Percentiles rank a stretch among this genome's conserved stretches.
phyloP scores from a whole-genome alignment of 2,797 vertebrate genomes.

The Eptatretus atami region DNA sequence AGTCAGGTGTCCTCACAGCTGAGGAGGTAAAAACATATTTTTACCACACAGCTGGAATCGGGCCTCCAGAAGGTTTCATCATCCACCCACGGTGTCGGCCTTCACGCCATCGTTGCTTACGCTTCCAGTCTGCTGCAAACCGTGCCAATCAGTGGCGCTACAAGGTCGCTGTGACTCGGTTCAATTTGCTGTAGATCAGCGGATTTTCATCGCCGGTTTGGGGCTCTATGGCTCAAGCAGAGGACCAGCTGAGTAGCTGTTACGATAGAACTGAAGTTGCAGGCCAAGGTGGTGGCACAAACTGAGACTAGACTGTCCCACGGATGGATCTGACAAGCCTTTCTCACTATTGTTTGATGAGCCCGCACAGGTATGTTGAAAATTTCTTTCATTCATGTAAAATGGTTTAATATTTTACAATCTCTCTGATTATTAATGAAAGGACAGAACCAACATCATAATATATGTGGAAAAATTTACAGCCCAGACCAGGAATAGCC shows the following conservation, averaged over 20 bases:
- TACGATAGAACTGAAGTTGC: slow-evolving; percentile 76
- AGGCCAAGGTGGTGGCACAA: slow-evolving; percentile 55
- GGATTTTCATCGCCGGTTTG: slow-evolving; percentile 74
- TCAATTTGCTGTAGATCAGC: slow-evolving; percentile 76
- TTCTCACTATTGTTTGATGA: no score
- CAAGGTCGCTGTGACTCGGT: slow-evolving; percentile 82
- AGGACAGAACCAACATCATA: no score
- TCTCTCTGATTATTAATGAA: no score
- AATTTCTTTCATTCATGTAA: no score
- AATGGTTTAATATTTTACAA: no score
- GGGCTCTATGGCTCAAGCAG: slow-evolving; percentile 85
- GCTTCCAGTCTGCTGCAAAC: slow-evolving; percentile 87
- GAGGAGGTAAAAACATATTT: slow-evolving; percentile 94
- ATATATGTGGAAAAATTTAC: no score
- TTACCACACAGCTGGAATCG: slow-evolving; percentile 86
- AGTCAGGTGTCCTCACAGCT: slow-evolving; percentile 66
- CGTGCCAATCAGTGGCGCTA: slow-evolving; percentile 95
- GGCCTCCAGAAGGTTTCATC: slow-evolving; percentile 56
- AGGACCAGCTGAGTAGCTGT: slow-evolving; percentile 76
- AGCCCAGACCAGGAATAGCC: no score
- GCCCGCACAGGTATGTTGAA: no score
- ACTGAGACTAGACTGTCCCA: slow-evolving; percentile 51
- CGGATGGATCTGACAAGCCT: no score
- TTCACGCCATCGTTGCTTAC: slow-evolving; percentile 71
- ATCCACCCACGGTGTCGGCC: slow-evolving; percentile 53